Percentiles rank a stretch among this genome's conserved stretches.
These are phyloP conservation scores for Caenorhabditis sp. DNA, from an alignment of 2,888 invertebrate species.

Conservation along the genomic window DNA sequence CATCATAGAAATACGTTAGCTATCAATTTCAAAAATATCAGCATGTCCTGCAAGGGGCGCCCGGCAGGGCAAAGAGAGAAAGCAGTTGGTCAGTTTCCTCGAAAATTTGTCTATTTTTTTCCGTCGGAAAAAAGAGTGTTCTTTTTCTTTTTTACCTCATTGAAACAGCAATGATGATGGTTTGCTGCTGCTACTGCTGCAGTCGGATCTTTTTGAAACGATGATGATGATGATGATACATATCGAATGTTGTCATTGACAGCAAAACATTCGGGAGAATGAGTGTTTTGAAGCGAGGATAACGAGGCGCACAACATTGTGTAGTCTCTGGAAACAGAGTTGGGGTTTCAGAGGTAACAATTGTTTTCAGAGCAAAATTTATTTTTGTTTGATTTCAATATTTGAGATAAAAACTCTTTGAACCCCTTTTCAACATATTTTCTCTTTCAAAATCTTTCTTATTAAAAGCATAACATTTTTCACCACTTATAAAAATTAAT, in stretches of 20 bases:
- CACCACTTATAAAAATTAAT: too few relatives aligned
- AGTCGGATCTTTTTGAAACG: not conserved
- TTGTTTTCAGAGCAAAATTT: too few relatives aligned
- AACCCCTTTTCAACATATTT: too few relatives aligned
- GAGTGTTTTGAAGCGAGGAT: not conserved
- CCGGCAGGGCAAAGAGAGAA: not conserved
- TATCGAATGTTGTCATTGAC: too few relatives aligned
- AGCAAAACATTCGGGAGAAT: not conserved
- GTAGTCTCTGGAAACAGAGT: not conserved
- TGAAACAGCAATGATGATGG: not conserved
- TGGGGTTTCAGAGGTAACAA: too few relatives aligned
- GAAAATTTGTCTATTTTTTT: not conserved
- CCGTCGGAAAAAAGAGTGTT: not conserved
- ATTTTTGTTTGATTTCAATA: too few relatives aligned
- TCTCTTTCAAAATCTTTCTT: too few relatives aligned
- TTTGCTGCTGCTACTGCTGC: not conserved
- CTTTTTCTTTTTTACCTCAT: not conserved
- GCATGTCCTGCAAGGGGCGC: constrained; percentile 2
- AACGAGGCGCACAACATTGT: not conserved
- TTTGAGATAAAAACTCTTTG: too few relatives aligned
- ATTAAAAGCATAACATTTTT: too few relatives aligned
- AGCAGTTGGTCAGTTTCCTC: not conserved
- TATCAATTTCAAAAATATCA: constrained; percentile 12
- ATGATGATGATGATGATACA: too few relatives aligned
- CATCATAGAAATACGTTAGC: not conserved